A percentile compares a stretch with the other conserved stretches of the same genome.
phyloP scores from a whole-genome alignment of 2,113 vertebrate genomes.

The Macquaria ambigua region DNA sequence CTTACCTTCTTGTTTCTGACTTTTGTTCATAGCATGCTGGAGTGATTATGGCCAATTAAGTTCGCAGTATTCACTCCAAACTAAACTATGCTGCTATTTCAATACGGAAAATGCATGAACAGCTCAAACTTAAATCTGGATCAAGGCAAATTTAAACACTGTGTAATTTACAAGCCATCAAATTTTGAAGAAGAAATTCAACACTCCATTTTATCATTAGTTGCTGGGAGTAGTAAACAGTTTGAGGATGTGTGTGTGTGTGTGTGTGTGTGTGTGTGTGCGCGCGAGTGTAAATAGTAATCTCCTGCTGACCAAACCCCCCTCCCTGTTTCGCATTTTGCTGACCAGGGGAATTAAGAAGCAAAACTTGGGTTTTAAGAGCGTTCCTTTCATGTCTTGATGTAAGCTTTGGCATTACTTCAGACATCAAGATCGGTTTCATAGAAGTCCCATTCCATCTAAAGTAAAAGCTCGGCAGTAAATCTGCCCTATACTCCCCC shows the following conservation, averaged over 20 bases:
- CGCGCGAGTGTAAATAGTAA: slow-evolving; percentile 56
- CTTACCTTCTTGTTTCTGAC: not conserved
- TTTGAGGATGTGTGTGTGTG: slow-evolving; percentile 11
- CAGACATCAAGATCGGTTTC: slow-evolving; percentile 82
- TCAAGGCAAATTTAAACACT: slow-evolving; percentile 23
- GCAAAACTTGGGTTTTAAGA: slow-evolving; percentile 80
- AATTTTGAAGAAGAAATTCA: slow-evolving; percentile 43
- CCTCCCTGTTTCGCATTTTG: slow-evolving; percentile 57
- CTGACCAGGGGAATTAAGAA: slow-evolving; percentile 82
- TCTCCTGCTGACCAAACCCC: slow-evolving; percentile 33
- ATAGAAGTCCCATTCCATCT: slow-evolving; percentile 83
- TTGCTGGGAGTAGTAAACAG: slow-evolving; percentile 30
- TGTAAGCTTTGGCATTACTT: slow-evolving; percentile 83
- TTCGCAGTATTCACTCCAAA: not conserved
- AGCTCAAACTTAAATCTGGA: slow-evolving; percentile 18
- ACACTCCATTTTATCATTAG: slow-evolving; percentile 28
- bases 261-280: not conserved
- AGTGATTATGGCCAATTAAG: not conserved
- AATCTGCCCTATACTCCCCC: slow-evolving; percentile 81
- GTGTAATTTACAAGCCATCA: slow-evolving; percentile 23
- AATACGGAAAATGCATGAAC: slow-evolving; percentile 12
- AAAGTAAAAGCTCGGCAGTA: slow-evolving; percentile 83
- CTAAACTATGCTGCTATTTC: not conserved
- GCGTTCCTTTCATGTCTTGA: slow-evolving; percentile 81
- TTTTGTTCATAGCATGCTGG: not conserved